A percentile compares a stretch with the other conserved stretches of the same genome.
These are phyloP conservation scores for Tenthredo mesomela DNA, from an alignment of 2,888 invertebrate genomes.

Conservation along the genomic window DNA sequence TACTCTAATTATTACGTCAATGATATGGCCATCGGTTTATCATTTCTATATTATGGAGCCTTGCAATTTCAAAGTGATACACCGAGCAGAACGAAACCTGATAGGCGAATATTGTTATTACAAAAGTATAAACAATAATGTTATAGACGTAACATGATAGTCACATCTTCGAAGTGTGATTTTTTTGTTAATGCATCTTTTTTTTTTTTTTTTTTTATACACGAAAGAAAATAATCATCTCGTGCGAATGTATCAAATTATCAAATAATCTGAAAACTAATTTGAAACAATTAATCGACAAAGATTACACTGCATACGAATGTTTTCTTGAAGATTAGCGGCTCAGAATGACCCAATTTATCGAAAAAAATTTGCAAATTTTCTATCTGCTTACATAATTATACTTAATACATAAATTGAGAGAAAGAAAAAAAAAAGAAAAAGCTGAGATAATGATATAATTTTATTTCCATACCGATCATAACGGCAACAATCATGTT, in stretches of 20 bases:
- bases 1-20: not conserved
- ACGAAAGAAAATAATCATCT: not conserved
- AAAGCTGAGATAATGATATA: not conserved
- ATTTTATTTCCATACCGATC: conserved; percentile 83
- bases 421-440: not conserved
- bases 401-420: not conserved
- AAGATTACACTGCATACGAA: not conserved
- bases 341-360: not conserved
- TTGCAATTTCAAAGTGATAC: not conserved
- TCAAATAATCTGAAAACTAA: not conserved
- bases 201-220: not conserved
- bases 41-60: not conserved
- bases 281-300: not conserved
- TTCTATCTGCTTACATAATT: not conserved
- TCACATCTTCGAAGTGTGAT: not conserved
- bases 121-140: not conserved
- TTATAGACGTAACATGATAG: not conserved
- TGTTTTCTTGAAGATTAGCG: not conserved
- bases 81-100: not conserved
- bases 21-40: not conserved
- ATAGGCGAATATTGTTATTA: not conserved
- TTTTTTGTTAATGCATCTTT: not conserved
- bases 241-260: not conserved
- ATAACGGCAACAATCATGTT: conserved; percentile 92
- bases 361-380: not conserved